Evolutionary conservation across 92 coral and sea anemone genomes (phyloP), one percentile per base, ranked within the genome.

Genomic region (Diadumene lineata): DNA sequence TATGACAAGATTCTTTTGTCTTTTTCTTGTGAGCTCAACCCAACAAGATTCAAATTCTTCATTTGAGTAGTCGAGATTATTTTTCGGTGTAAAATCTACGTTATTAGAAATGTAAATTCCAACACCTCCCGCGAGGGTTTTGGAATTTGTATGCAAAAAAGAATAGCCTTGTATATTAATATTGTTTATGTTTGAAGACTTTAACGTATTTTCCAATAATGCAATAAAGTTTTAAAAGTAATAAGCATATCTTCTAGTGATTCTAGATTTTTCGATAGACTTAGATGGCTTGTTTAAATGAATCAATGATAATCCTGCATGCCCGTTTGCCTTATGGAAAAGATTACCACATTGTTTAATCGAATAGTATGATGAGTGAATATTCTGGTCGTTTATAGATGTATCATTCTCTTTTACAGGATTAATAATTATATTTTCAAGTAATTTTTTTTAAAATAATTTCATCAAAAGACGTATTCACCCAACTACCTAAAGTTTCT

Each of bases 251-350:
- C 78, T 55, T 79, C 62, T 71, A 70, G 43, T 27, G 60, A 24
- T 9, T 43, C 8, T 44, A 76, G 29, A 21, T 76, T 76, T 64
- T 62, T 69, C 6, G 79, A 19, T 18, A 84, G 67, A 60, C 79
- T 83, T n/a, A 79, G n/a, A n/a, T n/a, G n/a, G 74, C 79, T 77
- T 83, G 44, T 83, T 83, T 18, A 64, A 78, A 68, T 83, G 88
- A 60, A 69, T 18, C 56, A 83, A 60, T 1, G 86, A 75, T 31
- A 82, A 56, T 16, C 84, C 79, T 28, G n/a, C 19, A 26, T 66
- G 58, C 15, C 13, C 15, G 13, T 43, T 34, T 61, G 73, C 76
- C 60, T 75, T 76, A 50, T 53, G 56, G 18, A 82, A 68, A 50
- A 75, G 46, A 56, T 27, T 58, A 9, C 84, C 88, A 71, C 76